A percentile compares a stretch with the other conserved stretches of the same genome.
Conservation (phyloP, 1,140 invertebrate species). For the Elymnias hypermnestra region DNA sequence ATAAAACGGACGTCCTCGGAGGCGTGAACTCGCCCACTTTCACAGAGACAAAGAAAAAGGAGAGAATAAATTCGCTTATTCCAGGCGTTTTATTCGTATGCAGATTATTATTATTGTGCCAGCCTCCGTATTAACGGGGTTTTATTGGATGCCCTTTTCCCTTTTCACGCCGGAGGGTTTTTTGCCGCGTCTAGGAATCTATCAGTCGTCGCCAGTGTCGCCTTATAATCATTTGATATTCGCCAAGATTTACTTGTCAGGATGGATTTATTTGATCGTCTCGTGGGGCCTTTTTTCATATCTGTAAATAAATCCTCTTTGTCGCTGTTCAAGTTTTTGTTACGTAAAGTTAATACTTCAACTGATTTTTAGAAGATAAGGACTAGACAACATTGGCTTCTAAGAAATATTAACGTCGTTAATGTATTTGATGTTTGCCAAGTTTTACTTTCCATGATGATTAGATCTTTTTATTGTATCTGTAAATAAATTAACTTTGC, state of each 20-base stretch:
- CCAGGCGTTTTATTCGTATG: slow-evolving; percentile 19
- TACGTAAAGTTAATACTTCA: too few species aligned
- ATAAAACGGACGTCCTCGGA: slow-evolving; percentile 14
- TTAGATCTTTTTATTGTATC: too few species aligned
- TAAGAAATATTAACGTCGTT: too few species aligned
- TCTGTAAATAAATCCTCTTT: not conserved
- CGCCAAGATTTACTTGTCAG: slow-evolving; percentile 8
- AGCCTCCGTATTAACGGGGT: slow-evolving; percentile 17
- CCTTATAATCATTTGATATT: slow-evolving; percentile 17
- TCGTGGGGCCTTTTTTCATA: not conserved
- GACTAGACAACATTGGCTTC: too few species aligned
- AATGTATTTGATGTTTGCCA: too few species aligned
- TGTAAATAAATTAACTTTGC: too few species aligned
- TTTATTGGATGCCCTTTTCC: slow-evolving; percentile 18
- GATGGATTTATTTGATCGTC: slow-evolving; percentile 10
- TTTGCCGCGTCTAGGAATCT: slow-evolving; percentile 4
- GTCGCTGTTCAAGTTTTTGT: not conserved
- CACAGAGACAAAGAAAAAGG: slow-evolving; percentile 19
- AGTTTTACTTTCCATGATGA: too few species aligned
- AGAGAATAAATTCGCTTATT: slow-evolving; percentile 22
- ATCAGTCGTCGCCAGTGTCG: slow-evolving; percentile 12
- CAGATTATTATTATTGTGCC: slow-evolving; percentile 23
- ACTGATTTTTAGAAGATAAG: too few species aligned
- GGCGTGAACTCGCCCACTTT: slow-evolving; percentile 17
- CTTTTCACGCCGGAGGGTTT: slow-evolving; percentile 1